Evolutionary conservation across 2,113 vertebrate species (phyloP), one percentile per base, ranked within the genome.

Genomic region (Hyaena hyaena): DNA sequence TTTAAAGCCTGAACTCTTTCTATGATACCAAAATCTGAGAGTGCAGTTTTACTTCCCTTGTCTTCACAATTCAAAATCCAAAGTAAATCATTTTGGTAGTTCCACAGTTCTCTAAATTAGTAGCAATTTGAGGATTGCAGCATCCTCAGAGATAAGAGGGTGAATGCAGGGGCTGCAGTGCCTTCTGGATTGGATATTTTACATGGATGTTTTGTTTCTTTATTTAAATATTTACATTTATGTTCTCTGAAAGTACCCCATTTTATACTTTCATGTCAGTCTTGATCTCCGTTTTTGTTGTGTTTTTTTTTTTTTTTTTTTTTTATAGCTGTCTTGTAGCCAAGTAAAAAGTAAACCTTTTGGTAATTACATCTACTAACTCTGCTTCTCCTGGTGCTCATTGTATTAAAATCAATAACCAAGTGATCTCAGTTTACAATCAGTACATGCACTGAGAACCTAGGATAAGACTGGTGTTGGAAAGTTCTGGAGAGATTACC

Each of bases 31-130:
- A 45, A 96, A 73, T 86, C 68, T n/a, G 45, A 26, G 65, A 82
- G 33, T 74, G 26, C 33, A 83, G 7, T 83, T 96, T 71, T 58
- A 66, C 26, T 86, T 92, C 26, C 39, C 10, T 87, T 93, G 58
- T 45, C 43, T 90, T 95, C n/a, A 53, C 69, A 93, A 95, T 28
- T 84, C 69, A 94, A 68, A 76, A n/a, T 71, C 80, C 50, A n/a
- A 28, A 85, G 58, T 17, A 88, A 88, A 76, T 63, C 28, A n/a
- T 81, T 81, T 66, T 80, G 48, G 19, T 66, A 43, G 28, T 23
- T 79, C 2, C 65, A 58, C n/a, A 71, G 12, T 55, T 95, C 35
- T 95, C 61, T 86, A 91, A 95, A 88, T 96, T 48, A 76, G 50
- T 53, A 79, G 39, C 55, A 66, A 33, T 50, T 61, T 92, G 85